Conservation (phyloP, 2,888 invertebrate species). For the Athetis lepigone region DNA sequence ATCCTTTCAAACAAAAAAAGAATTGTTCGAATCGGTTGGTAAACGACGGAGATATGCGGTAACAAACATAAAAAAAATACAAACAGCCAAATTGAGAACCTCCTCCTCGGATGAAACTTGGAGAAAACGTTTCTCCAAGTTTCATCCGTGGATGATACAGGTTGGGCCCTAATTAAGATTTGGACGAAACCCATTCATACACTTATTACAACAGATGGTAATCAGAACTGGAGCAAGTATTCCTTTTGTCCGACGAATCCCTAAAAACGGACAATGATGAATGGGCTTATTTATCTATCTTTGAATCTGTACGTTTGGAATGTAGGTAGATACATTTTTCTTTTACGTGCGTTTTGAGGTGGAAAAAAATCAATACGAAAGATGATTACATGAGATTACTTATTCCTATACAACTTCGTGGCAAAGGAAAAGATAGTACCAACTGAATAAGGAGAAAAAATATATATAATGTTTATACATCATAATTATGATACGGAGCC, state of each 20-base stretch:
- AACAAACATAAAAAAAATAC: too few species aligned
- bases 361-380: slow-evolving; percentile 39
- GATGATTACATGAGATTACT: slow-evolving; percentile 29
- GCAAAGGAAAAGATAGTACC: background rate
- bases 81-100: too few species aligned
- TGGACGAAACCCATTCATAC: slow-evolving; percentile 69
- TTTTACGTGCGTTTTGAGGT: slow-evolving; percentile 1
- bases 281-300: slow-evolving; percentile 67
- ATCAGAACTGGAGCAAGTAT: slow-evolving; percentile 71
- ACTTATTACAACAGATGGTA: slow-evolving; percentile 78
- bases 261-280: slow-evolving; percentile 73
- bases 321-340: slow-evolving; percentile 18
- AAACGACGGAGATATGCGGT: too few species aligned
- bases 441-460: background rate
- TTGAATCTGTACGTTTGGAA: slow-evolving; percentile 46
- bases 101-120: too few species aligned
- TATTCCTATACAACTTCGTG: slow-evolving; percentile 3
- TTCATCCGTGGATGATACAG: slow-evolving; percentile 59
- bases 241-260: slow-evolving; percentile 72
- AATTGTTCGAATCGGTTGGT: too few species aligned
- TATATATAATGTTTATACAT: too few species aligned
- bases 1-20: too few species aligned
- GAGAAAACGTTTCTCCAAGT: slow-evolving; percentile 59
- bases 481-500: too few species aligned
- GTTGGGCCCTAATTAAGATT: slow-evolving; percentile 76